Base-by-base conservation (phyloP, 2,113 vertebrate species). In the Pyrgilauda ruficollis region DNA sequence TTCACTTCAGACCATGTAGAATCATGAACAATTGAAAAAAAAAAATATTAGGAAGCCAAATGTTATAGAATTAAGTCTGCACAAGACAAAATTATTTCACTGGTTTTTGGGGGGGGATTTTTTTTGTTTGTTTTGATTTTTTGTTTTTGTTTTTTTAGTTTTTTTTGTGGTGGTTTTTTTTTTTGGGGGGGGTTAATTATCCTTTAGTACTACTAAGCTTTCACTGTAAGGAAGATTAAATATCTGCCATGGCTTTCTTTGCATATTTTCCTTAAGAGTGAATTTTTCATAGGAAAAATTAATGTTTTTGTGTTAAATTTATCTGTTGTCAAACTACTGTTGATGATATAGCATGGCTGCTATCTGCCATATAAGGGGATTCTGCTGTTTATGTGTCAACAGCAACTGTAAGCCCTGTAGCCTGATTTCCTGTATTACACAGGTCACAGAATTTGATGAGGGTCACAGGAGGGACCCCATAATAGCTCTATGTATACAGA, bases 381-480 rank as follows among this genome's bases (percentile, higher is more conserved):
- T 90, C 62, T 83, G 50, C 67, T 77, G 41, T 8, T 93, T 74
- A 78, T 75, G 73, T 59, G 37, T 81, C 83, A 90, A 63, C 52
- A 86, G 76, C 47, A 86, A 81, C 68, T 59, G 47, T 56, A 84
- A 88, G 35, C n/a, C 61, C 63, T 87, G 67, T 72, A 93, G 52
- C 62, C 56, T 75, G 64, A 77, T 83, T 91, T 94, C 76, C 64
- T 84, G 28, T 83, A 83, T 94, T 94, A 95, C 68, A 81, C 44
- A 88, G 92, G 82, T 76, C 63, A 92, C 73, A 78, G 94, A 88
- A 86, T 72, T 84, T 90, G 88, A 92, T 85, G 68, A 90, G 43
- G 90, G 85, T 81, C 72, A 81, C 52, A 68, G 64, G 79, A 92
- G 61, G 56, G 56, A 67, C 83, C 52, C 28, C 23, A 44, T 94